Conservation (phyloP, 2,113 vertebrate genomes). For the Meleagris gallopavo region DNA sequence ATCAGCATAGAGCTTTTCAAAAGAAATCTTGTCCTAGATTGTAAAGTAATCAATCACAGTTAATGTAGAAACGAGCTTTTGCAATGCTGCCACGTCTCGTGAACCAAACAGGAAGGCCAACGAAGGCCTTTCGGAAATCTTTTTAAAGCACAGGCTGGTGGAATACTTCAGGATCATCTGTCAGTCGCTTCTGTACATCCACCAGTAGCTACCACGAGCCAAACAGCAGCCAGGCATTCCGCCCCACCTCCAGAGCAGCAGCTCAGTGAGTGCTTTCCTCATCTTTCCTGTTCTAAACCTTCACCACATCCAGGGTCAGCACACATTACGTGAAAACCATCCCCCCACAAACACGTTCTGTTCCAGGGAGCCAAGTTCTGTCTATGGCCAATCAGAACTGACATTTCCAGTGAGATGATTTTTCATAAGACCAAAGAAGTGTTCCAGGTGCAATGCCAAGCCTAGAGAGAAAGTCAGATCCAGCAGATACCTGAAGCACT, state of each 20-base stretch:
- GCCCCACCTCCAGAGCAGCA: neutral
- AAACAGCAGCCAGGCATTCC: neutral
- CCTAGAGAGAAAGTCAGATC: neutral
- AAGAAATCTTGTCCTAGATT: constrained; percentile 54
- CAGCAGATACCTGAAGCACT: neutral
- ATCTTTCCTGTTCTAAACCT: fast-evolving
- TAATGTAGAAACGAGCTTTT: constrained; percentile 21
- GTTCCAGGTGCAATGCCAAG: neutral
- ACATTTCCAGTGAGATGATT: fast-evolving
- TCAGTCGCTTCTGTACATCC: neutral
- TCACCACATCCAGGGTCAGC: neutral
- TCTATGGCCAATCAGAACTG: neutral
- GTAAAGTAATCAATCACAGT: constrained; percentile 65
- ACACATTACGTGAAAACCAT: fast-evolving
- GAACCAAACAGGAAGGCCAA: neutral
- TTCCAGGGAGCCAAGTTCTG: neutral
- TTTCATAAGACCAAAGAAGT: neutral
- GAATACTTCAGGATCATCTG: neutral
- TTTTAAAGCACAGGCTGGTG: neutral
- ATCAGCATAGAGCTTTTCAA: constrained; percentile 59
- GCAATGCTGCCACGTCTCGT: neutral
- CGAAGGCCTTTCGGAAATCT: neutral
- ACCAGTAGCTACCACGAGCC: neutral
- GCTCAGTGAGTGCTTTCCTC: fast-evolving
- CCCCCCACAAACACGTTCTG: fast-evolving